These are phyloP conservation scores for Halocaridina rubra DNA, from an alignment of 2,888 invertebrate species.

Conservation along the genomic window DNA sequence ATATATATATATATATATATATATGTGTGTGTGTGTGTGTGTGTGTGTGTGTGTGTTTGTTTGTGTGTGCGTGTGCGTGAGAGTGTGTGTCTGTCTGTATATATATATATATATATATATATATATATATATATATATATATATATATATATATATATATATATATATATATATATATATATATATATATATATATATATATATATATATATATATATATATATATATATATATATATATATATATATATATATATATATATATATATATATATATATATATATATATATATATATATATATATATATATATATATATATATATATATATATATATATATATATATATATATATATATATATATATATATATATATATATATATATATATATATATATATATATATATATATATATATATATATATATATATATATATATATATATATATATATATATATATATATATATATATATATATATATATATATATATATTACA, in stretches of 20 bases:
- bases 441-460: too few relatives aligned
- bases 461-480: too few relatives aligned
- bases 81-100: too few relatives aligned
- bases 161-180: constrained; percentile 46
- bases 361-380: too few relatives aligned
- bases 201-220: constrained; percentile 63
- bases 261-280: constrained; percentile 27
- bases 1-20: too few relatives aligned
- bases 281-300: constrained; percentile 8
- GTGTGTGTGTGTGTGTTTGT: too few relatives aligned
- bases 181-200: constrained; percentile 65
- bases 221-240: constrained; percentile 36
- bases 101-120: background rate
- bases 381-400: background rate
- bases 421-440: background rate
- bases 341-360: too few relatives aligned
- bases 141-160: constrained; percentile 17
- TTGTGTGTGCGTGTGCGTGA: too few relatives aligned
- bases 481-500: too few relatives aligned
- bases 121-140: constrained; percentile 2
- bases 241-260: constrained; percentile 15
- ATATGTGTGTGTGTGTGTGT: too few relatives aligned
- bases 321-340: background rate
- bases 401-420: background rate
- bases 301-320: background rate